Evolutionary conservation across 2,888 invertebrate species (phyloP).

Genomic region (Macrophya annulata): DNA sequence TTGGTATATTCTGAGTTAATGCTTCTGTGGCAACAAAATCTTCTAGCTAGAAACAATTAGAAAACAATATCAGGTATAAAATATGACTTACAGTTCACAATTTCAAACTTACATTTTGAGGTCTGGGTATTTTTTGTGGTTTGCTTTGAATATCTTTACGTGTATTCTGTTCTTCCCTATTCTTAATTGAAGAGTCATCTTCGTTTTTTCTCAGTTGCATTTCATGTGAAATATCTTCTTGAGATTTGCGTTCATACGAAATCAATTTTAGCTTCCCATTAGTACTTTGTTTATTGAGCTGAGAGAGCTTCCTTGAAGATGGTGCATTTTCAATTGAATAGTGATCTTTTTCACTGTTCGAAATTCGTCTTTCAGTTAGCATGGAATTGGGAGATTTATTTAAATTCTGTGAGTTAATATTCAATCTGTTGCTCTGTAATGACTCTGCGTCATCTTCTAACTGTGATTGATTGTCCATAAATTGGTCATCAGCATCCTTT

Average conservation of each 20-base stretch:
- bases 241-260: not conserved
- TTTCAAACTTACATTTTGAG: slow-evolving; percentile 6
- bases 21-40: slow-evolving; percentile 59
- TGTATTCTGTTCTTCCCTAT: not conserved
- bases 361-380: not conserved
- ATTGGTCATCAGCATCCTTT: not conserved
- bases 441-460: not conserved
- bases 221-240: not conserved
- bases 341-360: not conserved
- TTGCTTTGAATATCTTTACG: not conserved
- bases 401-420: not conserved
- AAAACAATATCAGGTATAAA: slow-evolving; percentile 11
- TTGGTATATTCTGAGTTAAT: slow-evolving; percentile 37
- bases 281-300: not conserved
- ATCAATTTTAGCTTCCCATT: not conserved
- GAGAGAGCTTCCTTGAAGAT: not conserved
- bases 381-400: not conserved
- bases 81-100: not conserved
- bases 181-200: not conserved
- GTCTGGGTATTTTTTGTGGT: not conserved
- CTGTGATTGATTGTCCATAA: not conserved
- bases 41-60: slow-evolving; percentile 58
- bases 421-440: not conserved
- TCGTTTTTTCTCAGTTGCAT: not conserved
- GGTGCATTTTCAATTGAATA: not conserved